Percentiles rank a stretch among this genome's conserved stretches.
These are phyloP conservation scores for Oreochromis spilurus DNA, from an alignment of 2,113 vertebrate species.

Conservation along the genomic window DNA sequence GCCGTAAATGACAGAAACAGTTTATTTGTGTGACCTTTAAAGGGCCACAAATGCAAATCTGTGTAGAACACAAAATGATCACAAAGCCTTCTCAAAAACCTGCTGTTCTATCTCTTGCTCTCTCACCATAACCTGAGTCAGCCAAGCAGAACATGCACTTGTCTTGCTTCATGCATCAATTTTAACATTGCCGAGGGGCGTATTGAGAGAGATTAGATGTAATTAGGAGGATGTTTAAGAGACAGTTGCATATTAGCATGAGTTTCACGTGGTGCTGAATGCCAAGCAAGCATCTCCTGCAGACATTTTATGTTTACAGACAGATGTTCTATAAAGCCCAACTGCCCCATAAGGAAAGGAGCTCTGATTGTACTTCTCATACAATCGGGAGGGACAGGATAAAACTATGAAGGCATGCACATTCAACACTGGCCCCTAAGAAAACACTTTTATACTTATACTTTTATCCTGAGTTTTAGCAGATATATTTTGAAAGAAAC, in stretches of 20 bases:
- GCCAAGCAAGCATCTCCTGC: conserved; percentile 13
- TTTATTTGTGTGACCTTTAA: conserved; percentile 11
- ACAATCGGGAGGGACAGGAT: neutral
- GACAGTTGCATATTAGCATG: conserved; percentile 48
- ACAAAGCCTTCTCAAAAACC: neutral
- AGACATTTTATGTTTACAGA: conserved; percentile 30
- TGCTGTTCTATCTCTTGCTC: neutral
- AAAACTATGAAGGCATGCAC: neutral
- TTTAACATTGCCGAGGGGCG: conserved; percentile 35
- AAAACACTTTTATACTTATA: neutral
- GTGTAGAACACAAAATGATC: conserved; percentile 17
- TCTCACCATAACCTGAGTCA: conserved; percentile 38
- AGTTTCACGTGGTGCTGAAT: conserved; percentile 30
- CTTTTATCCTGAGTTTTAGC: neutral
- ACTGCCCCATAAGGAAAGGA: neutral
- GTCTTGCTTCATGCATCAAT: conserved; percentile 49
- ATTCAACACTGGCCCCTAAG: neutral
- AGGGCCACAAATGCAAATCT: conserved; percentile 38
- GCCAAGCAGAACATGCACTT: conserved; percentile 51
- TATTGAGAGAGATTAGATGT: conserved; percentile 50
- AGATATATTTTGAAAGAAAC: neutral
- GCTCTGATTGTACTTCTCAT: neutral
- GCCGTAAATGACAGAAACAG: neutral
- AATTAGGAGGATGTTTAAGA: conserved; percentile 59
- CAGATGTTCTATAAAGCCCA: conserved; percentile 46